Conservation (phyloP, 1,140 invertebrate species). For the Laupala kohalensis region DNA sequence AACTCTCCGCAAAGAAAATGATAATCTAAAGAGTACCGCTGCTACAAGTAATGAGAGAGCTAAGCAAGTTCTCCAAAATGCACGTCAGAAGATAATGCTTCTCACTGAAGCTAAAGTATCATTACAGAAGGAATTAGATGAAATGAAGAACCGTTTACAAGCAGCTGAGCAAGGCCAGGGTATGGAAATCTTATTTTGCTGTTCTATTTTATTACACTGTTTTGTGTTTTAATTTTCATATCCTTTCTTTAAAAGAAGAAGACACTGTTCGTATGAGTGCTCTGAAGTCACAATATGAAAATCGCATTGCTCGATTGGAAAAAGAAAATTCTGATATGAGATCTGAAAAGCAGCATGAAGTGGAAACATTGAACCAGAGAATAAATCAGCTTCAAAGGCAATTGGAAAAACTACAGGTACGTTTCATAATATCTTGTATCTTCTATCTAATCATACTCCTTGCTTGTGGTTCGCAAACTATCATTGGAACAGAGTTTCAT, state of each 20-base stretch:
- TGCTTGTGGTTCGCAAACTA: too few relatives aligned
- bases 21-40: conserved; percentile 45
- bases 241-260: not conserved
- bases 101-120: conserved; percentile 48
- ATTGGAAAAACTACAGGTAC: conserved; percentile 45
- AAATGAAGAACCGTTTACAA: not conserved
- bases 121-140: conserved; percentile 7
- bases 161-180: not conserved
- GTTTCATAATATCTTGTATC: not conserved
- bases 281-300: conserved; percentile 58
- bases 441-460: too few relatives aligned
- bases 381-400: conserved; percentile 65
- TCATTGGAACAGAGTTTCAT: too few relatives aligned
- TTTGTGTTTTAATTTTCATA: not conserved
- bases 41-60: conserved; percentile 57
- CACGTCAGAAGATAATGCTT: conserved; percentile 53
- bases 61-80: conserved; percentile 55
- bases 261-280: not conserved
- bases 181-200: conserved; percentile 21
- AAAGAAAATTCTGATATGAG: conserved; percentile 60
- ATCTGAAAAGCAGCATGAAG: conserved; percentile 45
- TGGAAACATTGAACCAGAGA: conserved; percentile 49
- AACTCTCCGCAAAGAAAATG: conserved; percentile 52
- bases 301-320: conserved; percentile 51
- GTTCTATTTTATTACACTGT: not conserved